Conservation (phyloP, 2,888 invertebrate genomes). For the Zootermopsis nevadensis region DNA sequence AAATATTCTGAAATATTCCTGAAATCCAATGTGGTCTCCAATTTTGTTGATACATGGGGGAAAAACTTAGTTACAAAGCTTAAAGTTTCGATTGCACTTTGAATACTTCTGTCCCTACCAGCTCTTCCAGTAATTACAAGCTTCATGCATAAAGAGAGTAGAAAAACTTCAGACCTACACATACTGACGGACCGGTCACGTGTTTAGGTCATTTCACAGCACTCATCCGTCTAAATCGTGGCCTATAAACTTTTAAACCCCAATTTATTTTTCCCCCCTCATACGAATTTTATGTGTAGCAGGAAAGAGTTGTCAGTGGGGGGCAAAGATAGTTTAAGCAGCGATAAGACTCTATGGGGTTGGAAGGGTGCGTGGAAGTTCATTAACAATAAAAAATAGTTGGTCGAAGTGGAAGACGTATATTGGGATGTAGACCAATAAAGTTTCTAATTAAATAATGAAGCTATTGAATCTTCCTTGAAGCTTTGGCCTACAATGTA, state of each 20-base stretch:
- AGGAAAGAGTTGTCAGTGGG: neutral
- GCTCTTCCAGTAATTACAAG: neutral
- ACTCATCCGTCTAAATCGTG: neutral
- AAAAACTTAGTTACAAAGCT: neutral
- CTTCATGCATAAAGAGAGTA: neutral
- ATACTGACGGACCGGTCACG: neutral
- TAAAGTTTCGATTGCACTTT: neutral
- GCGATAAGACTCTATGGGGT: neutral
- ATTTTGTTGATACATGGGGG: neutral
- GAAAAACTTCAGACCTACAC: neutral
- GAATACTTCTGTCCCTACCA: neutral
- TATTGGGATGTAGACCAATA: neutral
- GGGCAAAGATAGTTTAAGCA: neutral
- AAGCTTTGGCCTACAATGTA: too few species aligned
- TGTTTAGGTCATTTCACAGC: neutral
- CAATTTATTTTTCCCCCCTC: neutral
- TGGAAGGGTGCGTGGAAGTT: neutral
- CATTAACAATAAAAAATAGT: neutral
- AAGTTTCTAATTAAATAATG: neutral
- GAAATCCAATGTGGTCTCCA: too few species aligned
- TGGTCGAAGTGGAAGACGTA: neutral
- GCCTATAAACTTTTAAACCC: constrained; percentile 10
- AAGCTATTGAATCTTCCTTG: neutral
- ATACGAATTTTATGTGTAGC: constrained; percentile 1
- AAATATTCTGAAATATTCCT: too few species aligned